phyloP scores from a whole-genome alignment of 2,113 vertebrate genomes.

The Rostratula benghalensis region DNA sequence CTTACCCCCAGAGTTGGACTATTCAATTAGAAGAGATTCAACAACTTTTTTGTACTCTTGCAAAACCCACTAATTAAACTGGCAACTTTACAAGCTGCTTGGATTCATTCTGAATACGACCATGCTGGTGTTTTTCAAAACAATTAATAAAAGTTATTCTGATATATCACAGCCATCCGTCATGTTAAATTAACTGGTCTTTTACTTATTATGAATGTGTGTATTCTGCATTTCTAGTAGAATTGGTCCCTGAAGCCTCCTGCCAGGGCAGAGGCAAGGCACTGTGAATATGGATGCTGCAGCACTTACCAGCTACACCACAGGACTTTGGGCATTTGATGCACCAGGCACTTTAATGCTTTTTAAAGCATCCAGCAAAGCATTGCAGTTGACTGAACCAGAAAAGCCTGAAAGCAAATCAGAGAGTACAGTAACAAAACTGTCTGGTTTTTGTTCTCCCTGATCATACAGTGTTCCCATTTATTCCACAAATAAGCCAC shows the following conservation, averaged over 20 bases:
- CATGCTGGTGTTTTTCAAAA: not conserved
- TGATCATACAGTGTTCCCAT: not conserved
- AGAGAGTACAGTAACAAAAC: not conserved
- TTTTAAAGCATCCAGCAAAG: not conserved
- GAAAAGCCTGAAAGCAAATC: not conserved
- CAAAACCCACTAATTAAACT: not conserved
- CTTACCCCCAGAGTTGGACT: fast-evolving
- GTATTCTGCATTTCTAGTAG: no score
- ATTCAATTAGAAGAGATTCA: not conserved
- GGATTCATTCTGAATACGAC: not conserved
- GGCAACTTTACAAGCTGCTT: not conserved
- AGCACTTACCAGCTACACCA: not conserved
- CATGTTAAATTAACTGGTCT: not conserved
- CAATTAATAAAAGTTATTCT: not conserved
- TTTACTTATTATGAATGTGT: not conserved
- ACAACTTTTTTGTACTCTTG: not conserved
- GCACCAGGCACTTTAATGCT: not conserved
- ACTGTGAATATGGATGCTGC: not conserved
- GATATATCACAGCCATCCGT: not conserved
- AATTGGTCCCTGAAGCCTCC: fast-evolving
- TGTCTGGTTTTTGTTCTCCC: not conserved
- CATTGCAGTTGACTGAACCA: not conserved
- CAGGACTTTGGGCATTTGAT: fast-evolving
- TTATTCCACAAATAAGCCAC: not conserved
- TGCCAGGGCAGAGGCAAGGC: not conserved